A percentile compares a stretch with the other conserved stretches of the same genome.
Conservation (phyloP, 2,888 invertebrate genomes). For the Proisotoma minuta region DNA sequence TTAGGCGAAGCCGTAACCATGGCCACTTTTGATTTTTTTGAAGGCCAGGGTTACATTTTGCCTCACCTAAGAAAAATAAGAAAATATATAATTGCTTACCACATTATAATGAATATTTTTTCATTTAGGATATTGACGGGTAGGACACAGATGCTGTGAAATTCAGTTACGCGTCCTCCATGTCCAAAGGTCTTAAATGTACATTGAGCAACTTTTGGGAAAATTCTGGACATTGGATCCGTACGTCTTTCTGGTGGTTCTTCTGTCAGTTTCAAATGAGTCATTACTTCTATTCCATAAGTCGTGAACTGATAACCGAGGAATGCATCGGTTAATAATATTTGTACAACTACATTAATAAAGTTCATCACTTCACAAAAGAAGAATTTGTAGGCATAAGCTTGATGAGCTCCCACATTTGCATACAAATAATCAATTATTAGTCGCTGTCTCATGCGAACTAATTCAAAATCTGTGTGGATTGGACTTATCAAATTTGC, state of each 20-base stretch:
- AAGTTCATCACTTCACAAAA: constrained; percentile 39
- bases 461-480: constrained; percentile 33
- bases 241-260: constrained; percentile 32
- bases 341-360: constrained; percentile 36
- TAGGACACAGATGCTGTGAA: constrained; percentile 40
- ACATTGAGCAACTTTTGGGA: constrained; percentile 39
- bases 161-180: constrained; percentile 35
- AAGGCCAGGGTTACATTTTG: neutral
- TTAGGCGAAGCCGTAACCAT: neutral
- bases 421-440: constrained; percentile 37
- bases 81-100: constrained; percentile 21
- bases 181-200: constrained; percentile 41
- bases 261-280: constrained; percentile 32
- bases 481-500: constrained; percentile 33
- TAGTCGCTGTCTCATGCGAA: constrained; percentile 29
- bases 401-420: constrained; percentile 37
- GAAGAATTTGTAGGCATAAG: constrained; percentile 39
- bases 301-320: constrained; percentile 39
- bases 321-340: constrained; percentile 35
- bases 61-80: neutral
- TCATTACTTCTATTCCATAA: constrained; percentile 37
- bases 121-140: constrained; percentile 43
- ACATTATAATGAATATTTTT: constrained; percentile 42
- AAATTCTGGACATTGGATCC: constrained; percentile 36
- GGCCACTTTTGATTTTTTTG: neutral